Percentiles rank a stretch among this genome's conserved stretches.
Conservation (phyloP, 53 echinoderm and acorn worm genomes). For the Paelopatides confundens region DNA sequence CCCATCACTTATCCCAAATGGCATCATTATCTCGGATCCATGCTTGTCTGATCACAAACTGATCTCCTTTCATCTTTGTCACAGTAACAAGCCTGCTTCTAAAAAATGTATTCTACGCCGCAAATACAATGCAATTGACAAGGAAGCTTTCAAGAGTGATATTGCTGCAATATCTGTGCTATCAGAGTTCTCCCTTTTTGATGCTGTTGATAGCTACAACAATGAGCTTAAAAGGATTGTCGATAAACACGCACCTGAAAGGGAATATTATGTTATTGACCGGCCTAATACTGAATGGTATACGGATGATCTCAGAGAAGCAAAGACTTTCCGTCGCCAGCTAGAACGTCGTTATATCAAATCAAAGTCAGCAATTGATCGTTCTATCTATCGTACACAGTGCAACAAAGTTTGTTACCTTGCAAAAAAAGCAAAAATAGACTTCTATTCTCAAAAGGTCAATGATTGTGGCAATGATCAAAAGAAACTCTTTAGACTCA, state of each 20-base stretch:
- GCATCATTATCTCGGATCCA: not conserved
- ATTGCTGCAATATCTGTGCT: slow-evolving; percentile 6
- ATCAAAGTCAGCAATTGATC: slow-evolving; percentile 7
- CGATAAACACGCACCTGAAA: not conserved
- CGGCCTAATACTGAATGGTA: slow-evolving; percentile 7
- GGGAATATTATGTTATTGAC: not conserved
- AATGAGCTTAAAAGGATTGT: not conserved
- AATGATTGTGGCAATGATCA: too few species aligned
- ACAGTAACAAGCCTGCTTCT: not conserved
- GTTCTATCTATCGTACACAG: not conserved
- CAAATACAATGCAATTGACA: not conserved
- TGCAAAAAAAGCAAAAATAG: too few species aligned
- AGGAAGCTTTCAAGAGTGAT: slow-evolving; percentile 12
- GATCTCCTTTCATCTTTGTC: not conserved
- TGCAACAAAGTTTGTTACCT: too few species aligned
- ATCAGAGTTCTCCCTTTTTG: not conserved
- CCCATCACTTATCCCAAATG: not conserved
- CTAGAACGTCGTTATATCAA: not conserved
- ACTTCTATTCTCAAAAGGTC: too few species aligned
- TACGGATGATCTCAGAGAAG: slow-evolving; percentile 2
- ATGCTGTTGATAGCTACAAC: not conserved
- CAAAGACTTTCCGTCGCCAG: not conserved
- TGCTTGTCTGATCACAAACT: not conserved
- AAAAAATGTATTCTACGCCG: not conserved
- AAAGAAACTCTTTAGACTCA: too few species aligned